phyloP scores from a whole-genome alignment of 2,113 vertebrate species.

The Excalfactoria chinensis region DNA sequence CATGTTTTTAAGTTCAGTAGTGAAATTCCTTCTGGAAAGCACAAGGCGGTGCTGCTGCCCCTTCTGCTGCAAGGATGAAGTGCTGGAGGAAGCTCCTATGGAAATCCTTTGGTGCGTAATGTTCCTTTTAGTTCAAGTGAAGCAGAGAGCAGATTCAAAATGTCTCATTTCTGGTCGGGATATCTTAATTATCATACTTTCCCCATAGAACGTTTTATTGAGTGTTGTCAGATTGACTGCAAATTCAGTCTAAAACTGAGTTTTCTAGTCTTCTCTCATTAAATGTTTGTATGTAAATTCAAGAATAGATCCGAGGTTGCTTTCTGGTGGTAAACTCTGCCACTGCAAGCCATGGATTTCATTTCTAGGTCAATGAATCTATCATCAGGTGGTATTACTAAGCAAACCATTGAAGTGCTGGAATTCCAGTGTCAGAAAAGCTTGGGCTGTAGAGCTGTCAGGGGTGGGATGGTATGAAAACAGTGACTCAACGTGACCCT shows the following conservation, averaged over 20 bases:
- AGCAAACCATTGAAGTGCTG: neutral
- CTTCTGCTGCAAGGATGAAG: neutral
- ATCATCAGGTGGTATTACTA: neutral
- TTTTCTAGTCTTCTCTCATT: neutral
- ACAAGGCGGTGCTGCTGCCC: conserved; percentile 60
- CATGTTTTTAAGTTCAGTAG: accelerated
- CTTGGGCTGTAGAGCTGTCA: conserved; percentile 1
- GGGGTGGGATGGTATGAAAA: neutral
- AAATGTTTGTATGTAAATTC: neutral
- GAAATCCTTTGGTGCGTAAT: neutral
- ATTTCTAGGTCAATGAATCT: neutral
- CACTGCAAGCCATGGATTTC: neutral
- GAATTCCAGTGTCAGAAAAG: neutral
- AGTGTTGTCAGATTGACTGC: neutral
- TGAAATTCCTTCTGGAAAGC: conserved; percentile 37
- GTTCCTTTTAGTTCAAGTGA: neutral
- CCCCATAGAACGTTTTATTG: neutral
- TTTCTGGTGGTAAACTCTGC: neutral
- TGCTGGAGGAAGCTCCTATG: neutral
- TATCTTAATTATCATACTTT: neutral
- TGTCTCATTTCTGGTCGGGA: neutral
- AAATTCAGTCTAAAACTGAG: neutral
- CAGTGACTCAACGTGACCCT: conserved; percentile 22
- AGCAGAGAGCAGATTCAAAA: neutral
- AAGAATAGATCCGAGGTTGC: neutral